Conservation (phyloP, 2,797 vertebrate genomes). For the Atherinosoma microstoma region DNA sequence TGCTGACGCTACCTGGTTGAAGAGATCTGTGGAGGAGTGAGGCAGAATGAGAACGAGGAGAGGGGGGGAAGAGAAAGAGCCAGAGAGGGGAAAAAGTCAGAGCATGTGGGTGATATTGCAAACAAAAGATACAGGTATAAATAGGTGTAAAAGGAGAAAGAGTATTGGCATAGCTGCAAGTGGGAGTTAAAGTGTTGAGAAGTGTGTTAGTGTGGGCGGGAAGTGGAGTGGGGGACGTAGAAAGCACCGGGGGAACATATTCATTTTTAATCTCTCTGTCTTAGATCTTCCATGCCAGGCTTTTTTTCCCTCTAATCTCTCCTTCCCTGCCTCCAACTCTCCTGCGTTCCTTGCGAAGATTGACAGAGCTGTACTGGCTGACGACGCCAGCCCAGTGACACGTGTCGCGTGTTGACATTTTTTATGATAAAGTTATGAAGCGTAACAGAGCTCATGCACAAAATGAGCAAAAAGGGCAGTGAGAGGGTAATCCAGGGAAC, state of each 20-base stretch:
- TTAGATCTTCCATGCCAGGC: conserved; percentile 15
- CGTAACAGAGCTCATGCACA: conserved; percentile 35
- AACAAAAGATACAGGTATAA: conserved; percentile 36
- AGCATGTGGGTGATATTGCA: conserved; percentile 36
- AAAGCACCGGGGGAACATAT: conserved; percentile 23
- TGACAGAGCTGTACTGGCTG: conserved; percentile 35
- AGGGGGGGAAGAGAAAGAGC: background rate
- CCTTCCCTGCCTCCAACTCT: conserved; percentile 17
- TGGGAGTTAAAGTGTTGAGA: conserved; percentile 27
- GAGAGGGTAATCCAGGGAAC: conserved; percentile 38
- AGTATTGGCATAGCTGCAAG: conserved; percentile 17
- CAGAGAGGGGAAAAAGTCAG: conserved; percentile 23
- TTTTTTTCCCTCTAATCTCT: conserved; percentile 39
- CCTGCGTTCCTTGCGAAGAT: conserved; percentile 13
- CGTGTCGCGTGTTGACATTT: conserved; percentile 12
- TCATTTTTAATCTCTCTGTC: conserved; percentile 49
- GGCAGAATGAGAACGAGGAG: background rate
- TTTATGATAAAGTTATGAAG: conserved; percentile 48
- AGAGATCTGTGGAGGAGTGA: conserved; percentile 85
- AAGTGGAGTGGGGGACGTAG: conserved; percentile 19
- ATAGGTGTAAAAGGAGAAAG: conserved; percentile 30
- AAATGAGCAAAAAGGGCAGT: conserved; percentile 35
- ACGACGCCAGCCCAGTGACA: conserved; percentile 48
- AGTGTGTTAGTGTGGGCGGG: conserved; percentile 20
- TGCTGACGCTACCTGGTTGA: conserved; percentile 91